Evolutionary conservation across 2,113 vertebrate species (phyloP), one percentile per base, ranked within the genome.

Genomic region (Notothenia rossii): DNA sequence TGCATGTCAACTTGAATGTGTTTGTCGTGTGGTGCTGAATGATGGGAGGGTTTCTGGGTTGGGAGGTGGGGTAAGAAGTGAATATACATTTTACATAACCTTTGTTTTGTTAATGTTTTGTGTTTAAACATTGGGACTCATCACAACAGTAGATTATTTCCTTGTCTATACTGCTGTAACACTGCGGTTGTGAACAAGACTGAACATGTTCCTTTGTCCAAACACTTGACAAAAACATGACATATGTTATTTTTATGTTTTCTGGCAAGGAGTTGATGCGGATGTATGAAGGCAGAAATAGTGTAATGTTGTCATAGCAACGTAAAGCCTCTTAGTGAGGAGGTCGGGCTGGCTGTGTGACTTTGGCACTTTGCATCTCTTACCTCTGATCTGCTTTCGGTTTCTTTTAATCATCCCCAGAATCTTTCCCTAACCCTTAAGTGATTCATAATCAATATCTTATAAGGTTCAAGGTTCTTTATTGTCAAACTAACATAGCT

Each of bases 121-220:
- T 43, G 2, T 13, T 59, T 48, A 61, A 60, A 64, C 43, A 18
- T 62, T 17, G 12, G 22, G 12, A 14, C 20, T n/a, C 8, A 46
- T 51, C 67, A 43, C n/a, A 76, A 22, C 48, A 68, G 60, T 36
- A 56, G 36, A 40, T 58, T 17, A 46, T 71, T 66, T 18, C 7
- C 48, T 43, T 69, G 17, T 63, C 72, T 71, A 15, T 49, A 36
- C 33, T n/a, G 49, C 60, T 77, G 51, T 40, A 40, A 40, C 36
- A 7, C 36, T 40, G 7, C 36, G 36, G 36, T 36, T 59, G 14
- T 59, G 9, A 36, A 59, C 7, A 17, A 36, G 29, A 36, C 56
- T 15, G 13, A 14, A 58, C 12, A 15, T 33, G 13, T 13, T 17
- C 13, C 3, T 59, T 33, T 59, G 56, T 9, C 33, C 29, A 33